Evolutionary conservation across 1,140 invertebrate species (phyloP), one percentile per base, ranked within the genome.

Genomic region (Drosophila repletoides): DNA sequence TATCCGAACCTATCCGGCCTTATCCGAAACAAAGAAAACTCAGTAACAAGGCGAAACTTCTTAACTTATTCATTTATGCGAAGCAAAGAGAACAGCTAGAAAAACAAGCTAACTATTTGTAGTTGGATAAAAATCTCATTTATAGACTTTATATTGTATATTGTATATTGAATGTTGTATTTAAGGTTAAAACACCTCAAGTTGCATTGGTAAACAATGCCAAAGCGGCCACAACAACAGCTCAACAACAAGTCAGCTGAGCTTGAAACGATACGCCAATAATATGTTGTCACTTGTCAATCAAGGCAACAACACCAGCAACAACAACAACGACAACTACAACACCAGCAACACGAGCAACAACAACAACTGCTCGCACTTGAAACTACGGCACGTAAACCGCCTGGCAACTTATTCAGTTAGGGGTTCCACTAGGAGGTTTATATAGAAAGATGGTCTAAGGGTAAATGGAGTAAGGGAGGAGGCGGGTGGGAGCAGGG

Each of bases 241-340:
- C 34, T 49, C 55, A 76, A 40, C 29, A 61, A 52, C 56, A 52
- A 52, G 10, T 33, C 7, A 19, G 56, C 67, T 68, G 60, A 75
- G 75, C 49, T 72, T 71, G 81, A 70, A 86, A 69, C 80, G 75
- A 84, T 84, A 86, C 67, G 81, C 75, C 80, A 84, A 84, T 84
- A 84, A 84, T 84, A 84, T 84, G 80, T 84, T 84, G 80, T 84
- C 80, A 84, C 80, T 80, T 86, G 80, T 84, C 80, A 84, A 84
- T 84, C 80, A 84, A 72, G 72, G 51, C 72, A 76, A 53, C 69
- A 69, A 38, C 72, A 70, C 56, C 63, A 72, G 53, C 58, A 83
- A 43, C 72, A 76, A 38, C 40, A 64, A 4, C 48, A 69, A 24
- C 12, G 49, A 28, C 22, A 52, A 9, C 48, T 59, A 29, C 10